A percentile compares a stretch with the other conserved stretches of the same genome.
phyloP scores from a whole-genome alignment of 35 echinoderm and acorn worm species.

The Apostichopus parvimensis region DNA sequence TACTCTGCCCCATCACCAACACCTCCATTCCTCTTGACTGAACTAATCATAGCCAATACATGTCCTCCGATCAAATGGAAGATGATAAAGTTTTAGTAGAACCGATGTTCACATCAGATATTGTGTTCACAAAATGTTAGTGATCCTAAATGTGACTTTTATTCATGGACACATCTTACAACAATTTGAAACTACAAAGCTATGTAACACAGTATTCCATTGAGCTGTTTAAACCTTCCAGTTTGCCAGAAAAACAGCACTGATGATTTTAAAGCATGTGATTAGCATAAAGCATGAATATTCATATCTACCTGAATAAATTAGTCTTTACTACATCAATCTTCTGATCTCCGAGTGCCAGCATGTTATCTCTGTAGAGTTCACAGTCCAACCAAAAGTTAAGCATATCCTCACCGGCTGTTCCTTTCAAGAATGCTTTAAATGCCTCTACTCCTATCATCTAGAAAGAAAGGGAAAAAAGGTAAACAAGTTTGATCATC shows the following conservation, averaged over 20 bases:
- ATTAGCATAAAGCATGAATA: background rate
- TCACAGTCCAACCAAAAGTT: slow-evolving; percentile 99
- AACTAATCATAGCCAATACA: no score
- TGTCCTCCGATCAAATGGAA: no score
- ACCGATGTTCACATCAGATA: background rate
- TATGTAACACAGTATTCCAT: no score
- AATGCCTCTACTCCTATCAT: slow-evolving; percentile 85
- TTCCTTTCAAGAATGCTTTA: slow-evolving; percentile 76
- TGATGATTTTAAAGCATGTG: background rate
- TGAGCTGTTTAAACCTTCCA: no score
- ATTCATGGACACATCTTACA: no score
- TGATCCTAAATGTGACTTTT: no score
- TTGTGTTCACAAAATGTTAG: no score
- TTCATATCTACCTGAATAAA: slow-evolving; percentile 78
- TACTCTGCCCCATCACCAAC: no score
- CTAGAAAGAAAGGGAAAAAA: slow-evolving; percentile 27
- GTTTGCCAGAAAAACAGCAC: background rate
- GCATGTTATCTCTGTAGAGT: slow-evolving; percentile 87
- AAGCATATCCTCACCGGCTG: slow-evolving; percentile 91
- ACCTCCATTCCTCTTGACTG: no score
- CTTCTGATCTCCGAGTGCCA: slow-evolving; percentile 69
- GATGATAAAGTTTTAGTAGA: background rate
- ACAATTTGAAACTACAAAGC: no score
- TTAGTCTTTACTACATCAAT: slow-evolving; percentile 74
- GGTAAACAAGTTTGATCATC: no score